A percentile compares a stretch with the other conserved stretches of the same genome.
These are phyloP conservation scores for Sinotaia quadrata DNA, from an alignment of 2,888 invertebrate genomes.

Conservation along the genomic window DNA sequence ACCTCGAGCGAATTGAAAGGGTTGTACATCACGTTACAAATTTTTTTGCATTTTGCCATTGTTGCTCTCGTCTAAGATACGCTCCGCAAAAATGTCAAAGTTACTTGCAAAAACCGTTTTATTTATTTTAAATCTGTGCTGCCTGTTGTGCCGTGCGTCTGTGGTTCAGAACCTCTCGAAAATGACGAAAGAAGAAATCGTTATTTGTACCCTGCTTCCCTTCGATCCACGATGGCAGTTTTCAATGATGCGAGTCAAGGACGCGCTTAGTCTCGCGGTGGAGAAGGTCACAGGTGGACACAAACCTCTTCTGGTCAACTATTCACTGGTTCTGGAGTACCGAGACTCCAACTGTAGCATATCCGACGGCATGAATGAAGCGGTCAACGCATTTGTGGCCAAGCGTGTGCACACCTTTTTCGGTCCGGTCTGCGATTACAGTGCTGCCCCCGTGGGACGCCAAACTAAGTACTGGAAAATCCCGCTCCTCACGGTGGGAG, in stretches of 20 bases:
- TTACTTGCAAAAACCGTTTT: neutral
- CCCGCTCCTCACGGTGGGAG: conserved; percentile 83
- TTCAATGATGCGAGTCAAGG: conserved; percentile 59
- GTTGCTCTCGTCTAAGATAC: neutral
- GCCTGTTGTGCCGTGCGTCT: neutral
- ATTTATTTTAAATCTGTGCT: neutral
- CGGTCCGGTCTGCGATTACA: conserved; percentile 75
- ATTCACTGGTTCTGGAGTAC: conserved; percentile 42
- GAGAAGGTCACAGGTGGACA: conserved; percentile 42
- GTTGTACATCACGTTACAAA: too few relatives aligned
- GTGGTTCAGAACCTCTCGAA: neutral
- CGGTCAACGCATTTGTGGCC: conserved; percentile 59
- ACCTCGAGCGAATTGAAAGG: too few relatives aligned
- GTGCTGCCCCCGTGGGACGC: conserved; percentile 89
- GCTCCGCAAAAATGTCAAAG: neutral
- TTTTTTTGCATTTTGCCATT: too few relatives aligned
- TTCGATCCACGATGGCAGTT: conserved; percentile 48
- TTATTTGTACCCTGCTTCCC: conserved; percentile 56
- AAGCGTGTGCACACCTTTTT: conserved; percentile 61
- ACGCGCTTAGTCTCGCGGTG: conserved; percentile 66
- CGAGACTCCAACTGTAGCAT: conserved; percentile 58
- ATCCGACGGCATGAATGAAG: conserved; percentile 61
- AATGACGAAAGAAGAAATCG: conserved; percentile 15
- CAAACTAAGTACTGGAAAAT: conserved; percentile 83
- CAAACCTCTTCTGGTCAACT: conserved; percentile 10